Percentiles rank a stretch among this genome's conserved stretches.
phyloP scores from a whole-genome alignment of 2,888 invertebrate species.

The Julus scanicus region DNA sequence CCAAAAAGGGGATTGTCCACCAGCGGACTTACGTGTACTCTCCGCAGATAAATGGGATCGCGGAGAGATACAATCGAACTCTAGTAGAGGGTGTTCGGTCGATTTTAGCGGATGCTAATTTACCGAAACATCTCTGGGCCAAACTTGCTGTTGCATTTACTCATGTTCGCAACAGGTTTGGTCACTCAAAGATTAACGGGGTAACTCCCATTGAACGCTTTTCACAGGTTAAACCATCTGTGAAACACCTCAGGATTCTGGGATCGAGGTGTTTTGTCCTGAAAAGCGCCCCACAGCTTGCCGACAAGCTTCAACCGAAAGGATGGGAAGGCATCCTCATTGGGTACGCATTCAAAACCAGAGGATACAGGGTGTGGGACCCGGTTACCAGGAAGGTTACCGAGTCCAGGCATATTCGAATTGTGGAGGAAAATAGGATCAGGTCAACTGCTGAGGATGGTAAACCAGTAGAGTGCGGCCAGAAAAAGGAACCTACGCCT shows the following conservation, averaged over 20 bases:
- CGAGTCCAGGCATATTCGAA: background rate
- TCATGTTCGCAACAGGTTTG: background rate
- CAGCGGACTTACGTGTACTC: background rate
- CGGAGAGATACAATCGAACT: background rate
- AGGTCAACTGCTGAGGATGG: too few relatives aligned
- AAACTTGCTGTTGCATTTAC: background rate
- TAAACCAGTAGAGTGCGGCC: too few relatives aligned
- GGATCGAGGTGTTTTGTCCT: background rate
- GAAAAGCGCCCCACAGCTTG: background rate
- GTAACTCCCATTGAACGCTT: background rate
- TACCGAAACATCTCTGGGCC: background rate
- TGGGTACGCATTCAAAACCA: background rate
- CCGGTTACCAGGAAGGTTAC: background rate
- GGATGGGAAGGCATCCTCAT: background rate
- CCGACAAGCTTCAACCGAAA: background rate
- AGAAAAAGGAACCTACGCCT: too few relatives aligned
- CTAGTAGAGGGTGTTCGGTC: background rate
- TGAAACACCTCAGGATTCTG: background rate
- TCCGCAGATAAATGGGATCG: background rate
- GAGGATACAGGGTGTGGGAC: background rate
- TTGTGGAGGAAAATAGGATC: background rate
- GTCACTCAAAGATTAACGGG: too few relatives aligned
- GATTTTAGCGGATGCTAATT: background rate
- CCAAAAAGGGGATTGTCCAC: background rate
- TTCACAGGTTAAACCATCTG: background rate